A percentile compares a stretch with the other conserved stretches of the same genome.
These are phyloP conservation scores for Hirtodrosophila alboralis DNA, from an alignment of 2,888 invertebrate species.

Conservation along the genomic window DNA sequence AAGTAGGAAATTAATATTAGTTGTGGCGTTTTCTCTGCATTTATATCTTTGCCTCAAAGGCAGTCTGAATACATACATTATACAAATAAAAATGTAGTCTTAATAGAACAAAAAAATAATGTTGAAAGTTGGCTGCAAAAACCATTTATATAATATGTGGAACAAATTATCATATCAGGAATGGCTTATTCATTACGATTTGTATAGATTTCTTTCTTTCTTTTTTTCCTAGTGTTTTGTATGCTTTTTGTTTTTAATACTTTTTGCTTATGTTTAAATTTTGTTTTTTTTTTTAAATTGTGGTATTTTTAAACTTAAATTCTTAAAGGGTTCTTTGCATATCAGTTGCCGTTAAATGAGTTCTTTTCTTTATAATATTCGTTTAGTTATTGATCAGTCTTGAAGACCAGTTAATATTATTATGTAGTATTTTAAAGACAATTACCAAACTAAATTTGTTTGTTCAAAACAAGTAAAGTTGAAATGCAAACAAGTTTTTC, in stretches of 20 bases:
- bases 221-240: slow-evolving; percentile 23
- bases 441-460: slow-evolving; percentile 11
- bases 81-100: slow-evolving; percentile 4
- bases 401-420: slow-evolving; percentile 68
- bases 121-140: slow-evolving; percentile 19
- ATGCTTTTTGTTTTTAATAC: slow-evolving; percentile 56
- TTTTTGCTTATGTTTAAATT: slow-evolving; percentile 47
- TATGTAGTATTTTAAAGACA: slow-evolving; percentile 9
- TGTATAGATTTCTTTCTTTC: slow-evolving; percentile 45
- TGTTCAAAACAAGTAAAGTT: slow-evolving; percentile 37
- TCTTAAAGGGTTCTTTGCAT: slow-evolving; percentile 31
- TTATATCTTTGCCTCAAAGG: slow-evolving; percentile 61
- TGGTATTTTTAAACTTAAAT: slow-evolving; percentile 31
- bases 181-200: slow-evolving; percentile 64
- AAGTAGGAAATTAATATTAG: slow-evolving; percentile 72
- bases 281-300: slow-evolving; percentile 12
- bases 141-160: slow-evolving; percentile 14
- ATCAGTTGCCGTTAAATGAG: slow-evolving; percentile 36
- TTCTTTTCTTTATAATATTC: slow-evolving; percentile 55
- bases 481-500: slow-evolving; percentile 8
- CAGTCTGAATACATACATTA: slow-evolving; percentile 32
- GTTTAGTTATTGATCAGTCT: slow-evolving; percentile 68
- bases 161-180: slow-evolving; percentile 64
- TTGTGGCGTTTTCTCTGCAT: slow-evolving; percentile 66
- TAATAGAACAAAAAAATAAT: slow-evolving; percentile 11